Evolutionary conservation across 2,888 invertebrate species (phyloP), one percentile per base, ranked within the genome.

Genomic region (Philereme transversata): DNA sequence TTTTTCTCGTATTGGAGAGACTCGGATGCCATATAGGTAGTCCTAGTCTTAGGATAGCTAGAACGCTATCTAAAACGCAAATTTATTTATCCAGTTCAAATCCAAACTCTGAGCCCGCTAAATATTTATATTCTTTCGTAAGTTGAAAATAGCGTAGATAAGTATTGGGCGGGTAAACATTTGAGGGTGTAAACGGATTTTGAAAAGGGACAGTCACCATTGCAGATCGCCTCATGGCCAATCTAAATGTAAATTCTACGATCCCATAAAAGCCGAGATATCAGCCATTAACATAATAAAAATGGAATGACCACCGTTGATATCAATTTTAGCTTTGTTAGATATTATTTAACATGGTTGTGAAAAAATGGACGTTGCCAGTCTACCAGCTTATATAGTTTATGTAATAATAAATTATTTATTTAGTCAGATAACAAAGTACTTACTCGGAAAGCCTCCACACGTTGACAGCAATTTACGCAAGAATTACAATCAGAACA

Each of bases 171-270:
- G 22, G n/a, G 38, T 40, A 45, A 51, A 57, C 38, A 33, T 57
- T 46, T 46, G 46, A 22, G n/a, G 40, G 22, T 41, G 41, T 34
- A 59, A 53, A 57, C 33, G 58, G 52, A 53, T 59, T 58, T 49
- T 53, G 52, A 34, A 47, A 44, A 36, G 34, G 22, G 11, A 51
- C 22, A 36, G 41, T 49, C 33, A 50, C 41, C 41, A 41, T 41
- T 47, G 38, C 22, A 35, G 40, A 60, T 46, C 22, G 22, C 22
- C 22, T 22, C n/a, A n/a, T n/a, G 36, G 48, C 52, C 52, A 44
- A 47, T 60, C 38, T 60, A 60, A 44, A 61, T 60, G 60, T 55
- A 51, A 60, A 60, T 60, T 53, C 36, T 10, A 49, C 33, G 53
- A 22, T 33, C 22, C 43, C 52, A 48, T 59, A 53, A 53, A 52